Base-by-base conservation (phyloP, 2,113 vertebrate species). In the Aplodontia rufa region DNA sequence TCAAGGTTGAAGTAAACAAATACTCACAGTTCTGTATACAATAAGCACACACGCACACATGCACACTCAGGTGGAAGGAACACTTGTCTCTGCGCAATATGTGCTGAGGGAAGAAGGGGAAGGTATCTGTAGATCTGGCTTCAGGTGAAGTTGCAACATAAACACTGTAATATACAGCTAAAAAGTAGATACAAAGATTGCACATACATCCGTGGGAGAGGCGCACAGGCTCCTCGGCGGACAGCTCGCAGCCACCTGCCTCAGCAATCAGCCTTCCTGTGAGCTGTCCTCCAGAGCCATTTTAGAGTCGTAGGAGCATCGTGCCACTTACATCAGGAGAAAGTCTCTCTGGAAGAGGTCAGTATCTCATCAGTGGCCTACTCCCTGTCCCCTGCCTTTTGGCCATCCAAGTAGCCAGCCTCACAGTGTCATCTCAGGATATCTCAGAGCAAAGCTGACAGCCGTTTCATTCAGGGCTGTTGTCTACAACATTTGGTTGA, bases 181-280 rank as follows among this genome's bases (percentile, higher is more conserved):
- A 96, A 98, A 98, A 98, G 97, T 97, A 98, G 97, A 98, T 97
- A 98, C 89, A 98, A 98, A 98, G 97, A 99, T 99, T 99, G 99
- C 99, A 99, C 99, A 98, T 98, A 97, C 97, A 99, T 98, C 98
- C 98, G 93, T 94, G 98, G 95, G 88, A 97, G 97, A 97, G 95
- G 97, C 97, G 97, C 95, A 97, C 82, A 90, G 97, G 96, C 97
- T 98, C 79, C n/a, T 87, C 16, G 60, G 95, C 89, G 97, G 84
- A 92, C 86, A 92, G 90, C 96, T 96, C 96, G 94, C 87, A 94
- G 95, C 64, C 68, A 89, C 97, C 91, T 1, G 0, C 30, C 74
- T 92, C 71, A 79, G 84, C 95, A 49, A 51, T 90, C 4, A 0
- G 51, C 55, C 89, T 75, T 4, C 4, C 53, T 69, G 62, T 30